phyloP scores from a whole-genome alignment of 2,113 vertebrate genomes.

The Porphyrio hochstetteri region DNA sequence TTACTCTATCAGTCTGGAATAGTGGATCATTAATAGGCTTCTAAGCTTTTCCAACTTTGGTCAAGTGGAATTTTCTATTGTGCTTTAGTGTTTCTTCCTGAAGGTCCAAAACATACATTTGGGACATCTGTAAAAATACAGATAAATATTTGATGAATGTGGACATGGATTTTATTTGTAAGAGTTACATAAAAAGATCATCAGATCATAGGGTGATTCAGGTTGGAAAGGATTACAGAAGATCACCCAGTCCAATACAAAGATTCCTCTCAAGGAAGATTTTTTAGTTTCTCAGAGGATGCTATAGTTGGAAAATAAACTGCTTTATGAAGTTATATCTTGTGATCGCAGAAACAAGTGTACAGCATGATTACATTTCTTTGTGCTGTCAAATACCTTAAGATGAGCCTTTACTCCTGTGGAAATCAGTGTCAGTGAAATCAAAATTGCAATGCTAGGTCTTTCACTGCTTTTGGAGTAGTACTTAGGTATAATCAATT shows the following conservation, averaged over 20 bases:
- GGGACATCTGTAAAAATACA: conserved; percentile 9
- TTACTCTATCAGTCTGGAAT: background rate
- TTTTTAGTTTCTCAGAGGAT: conserved; percentile 4
- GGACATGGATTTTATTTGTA: conserved; percentile 33
- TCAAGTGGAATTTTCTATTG: conserved; percentile 21
- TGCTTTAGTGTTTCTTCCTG: background rate
- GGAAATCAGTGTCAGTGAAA: background rate
- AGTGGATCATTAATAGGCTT: background rate
- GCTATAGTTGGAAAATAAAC: background rate
- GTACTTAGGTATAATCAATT: background rate
- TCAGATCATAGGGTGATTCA: background rate
- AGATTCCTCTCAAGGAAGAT: background rate
- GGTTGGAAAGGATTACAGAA: background rate
- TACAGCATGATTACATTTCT: background rate
- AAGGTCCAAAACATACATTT: conserved; percentile 34
- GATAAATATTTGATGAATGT: conserved; percentile 37
- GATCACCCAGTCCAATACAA: background rate
- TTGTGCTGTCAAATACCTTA: background rate
- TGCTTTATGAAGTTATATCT: background rate
- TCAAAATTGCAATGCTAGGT: background rate
- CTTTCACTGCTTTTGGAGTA: background rate
- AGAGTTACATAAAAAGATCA: background rate
- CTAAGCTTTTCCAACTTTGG: background rate
- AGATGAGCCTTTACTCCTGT: background rate
- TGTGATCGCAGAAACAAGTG: background rate